Conservation (phyloP, 2,888 invertebrate genomes). For the Tortrix viridana region DNA sequence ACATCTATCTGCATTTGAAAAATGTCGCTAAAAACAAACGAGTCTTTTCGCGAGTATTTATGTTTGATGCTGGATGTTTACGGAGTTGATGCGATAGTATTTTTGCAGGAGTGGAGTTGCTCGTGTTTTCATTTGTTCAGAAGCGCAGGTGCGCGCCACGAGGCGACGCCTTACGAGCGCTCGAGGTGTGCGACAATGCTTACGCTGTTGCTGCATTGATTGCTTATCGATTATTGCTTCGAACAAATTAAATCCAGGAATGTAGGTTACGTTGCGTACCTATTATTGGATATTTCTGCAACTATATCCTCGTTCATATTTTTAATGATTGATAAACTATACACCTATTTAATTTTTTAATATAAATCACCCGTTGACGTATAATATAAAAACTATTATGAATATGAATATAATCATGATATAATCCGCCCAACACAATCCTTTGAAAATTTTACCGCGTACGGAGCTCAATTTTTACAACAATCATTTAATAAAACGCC, state of each 20-base stretch:
- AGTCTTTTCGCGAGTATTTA: constrained; percentile 28
- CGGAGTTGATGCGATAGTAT: constrained; percentile 35
- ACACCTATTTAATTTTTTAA: too few relatives aligned
- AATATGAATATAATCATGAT: too few relatives aligned
- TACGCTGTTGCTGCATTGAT: constrained; percentile 25
- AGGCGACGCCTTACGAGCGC: constrained; percentile 15
- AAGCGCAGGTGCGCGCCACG: constrained; percentile 31
- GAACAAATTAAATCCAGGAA: too few relatives aligned
- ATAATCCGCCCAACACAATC: constrained; percentile 60
- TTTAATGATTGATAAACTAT: too few relatives aligned
- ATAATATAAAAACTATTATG: too few relatives aligned
- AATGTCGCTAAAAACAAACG: constrained; percentile 32
- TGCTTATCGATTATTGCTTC: constrained; percentile 27
- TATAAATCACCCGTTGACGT: too few relatives aligned
- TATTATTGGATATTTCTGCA: not conserved
- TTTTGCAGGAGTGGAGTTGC: constrained; percentile 25
- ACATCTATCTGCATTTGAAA: constrained; percentile 22
- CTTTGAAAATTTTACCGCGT: constrained; percentile 9
- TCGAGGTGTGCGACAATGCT: constrained; percentile 22
- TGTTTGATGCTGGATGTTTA: constrained; percentile 33
- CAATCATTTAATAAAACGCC: constrained; percentile 37
- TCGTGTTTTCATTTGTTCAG: constrained; percentile 29
- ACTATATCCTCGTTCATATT: too few relatives aligned
- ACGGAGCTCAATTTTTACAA: constrained; percentile 15
- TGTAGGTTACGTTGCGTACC: not conserved